These are phyloP conservation scores for Eclectus roratus DNA, from an alignment of 2,113 vertebrate species.

Conservation along the genomic window DNA sequence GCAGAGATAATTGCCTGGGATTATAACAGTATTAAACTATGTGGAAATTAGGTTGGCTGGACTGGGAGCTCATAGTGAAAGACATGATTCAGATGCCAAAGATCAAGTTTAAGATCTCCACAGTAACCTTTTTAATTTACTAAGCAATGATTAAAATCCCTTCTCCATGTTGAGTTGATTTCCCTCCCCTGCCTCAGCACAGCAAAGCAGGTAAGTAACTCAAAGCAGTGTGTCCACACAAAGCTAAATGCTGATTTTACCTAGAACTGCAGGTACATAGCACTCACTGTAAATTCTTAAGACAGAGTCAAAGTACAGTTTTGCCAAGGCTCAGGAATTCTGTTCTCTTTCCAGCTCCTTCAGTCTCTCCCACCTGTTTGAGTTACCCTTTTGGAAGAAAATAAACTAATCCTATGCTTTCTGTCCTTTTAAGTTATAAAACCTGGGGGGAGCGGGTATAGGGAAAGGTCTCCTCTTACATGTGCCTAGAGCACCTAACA, in stretches of 20 bases:
- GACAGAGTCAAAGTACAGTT: background rate
- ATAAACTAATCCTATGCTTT: background rate
- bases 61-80: background rate
- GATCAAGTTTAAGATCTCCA: background rate
- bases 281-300: background rate
- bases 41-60: background rate
- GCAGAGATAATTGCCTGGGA: background rate
- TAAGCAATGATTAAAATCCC: slow-evolving; percentile 11
- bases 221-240: background rate
- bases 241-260: background rate
- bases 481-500: background rate
- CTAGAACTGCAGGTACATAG: background rate
- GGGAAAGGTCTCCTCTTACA: background rate
- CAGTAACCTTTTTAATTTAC: background rate
- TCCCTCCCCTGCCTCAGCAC: background rate
- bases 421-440: background rate
- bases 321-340: slow-evolving; percentile 5
- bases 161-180: background rate
- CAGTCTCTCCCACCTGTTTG: slow-evolving; percentile 49
- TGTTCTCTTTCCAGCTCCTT: slow-evolving; percentile 37
- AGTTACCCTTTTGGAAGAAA: background rate
- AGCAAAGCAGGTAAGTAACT: background rate
- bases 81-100: background rate
- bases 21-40: background rate
- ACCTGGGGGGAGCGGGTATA: background rate